Conservation (phyloP, 2,113 vertebrate species). For the Chlorodrepanis virens region DNA sequence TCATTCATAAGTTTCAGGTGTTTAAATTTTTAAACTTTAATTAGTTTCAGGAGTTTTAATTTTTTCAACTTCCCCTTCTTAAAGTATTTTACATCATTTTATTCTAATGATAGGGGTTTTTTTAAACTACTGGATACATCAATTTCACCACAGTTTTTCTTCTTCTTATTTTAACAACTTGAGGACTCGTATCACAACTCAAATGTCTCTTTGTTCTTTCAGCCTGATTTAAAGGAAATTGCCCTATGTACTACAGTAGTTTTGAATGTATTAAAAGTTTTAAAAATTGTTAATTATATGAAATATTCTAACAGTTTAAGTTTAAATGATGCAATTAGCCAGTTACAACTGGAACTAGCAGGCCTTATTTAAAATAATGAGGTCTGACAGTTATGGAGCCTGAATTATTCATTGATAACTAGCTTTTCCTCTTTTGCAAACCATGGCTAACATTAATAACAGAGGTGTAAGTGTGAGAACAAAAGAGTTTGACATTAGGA, state of each 20-base stretch:
- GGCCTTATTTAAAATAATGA: conserved; percentile 82
- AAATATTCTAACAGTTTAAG: conserved; percentile 74
- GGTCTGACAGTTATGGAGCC: conserved; percentile 79
- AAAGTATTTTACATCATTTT: conserved; percentile 9
- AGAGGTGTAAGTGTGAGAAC: conserved; percentile 78
- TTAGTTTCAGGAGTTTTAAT: background rate
- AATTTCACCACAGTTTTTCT: conserved; percentile 45
- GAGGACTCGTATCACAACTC: conserved; percentile 25
- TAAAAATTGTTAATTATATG: conserved; percentile 71
- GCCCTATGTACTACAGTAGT: conserved; percentile 70
- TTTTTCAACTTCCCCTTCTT: conserved; percentile 11
- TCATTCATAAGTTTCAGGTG: background rate
- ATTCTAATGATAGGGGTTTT: conserved; percentile 4
- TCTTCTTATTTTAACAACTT: conserved; percentile 45
- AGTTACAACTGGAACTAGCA: conserved; percentile 77
- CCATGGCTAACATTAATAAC: conserved; percentile 78
- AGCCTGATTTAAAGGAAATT: conserved; percentile 71
- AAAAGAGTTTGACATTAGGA: conserved; percentile 75
- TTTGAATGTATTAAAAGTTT: conserved; percentile 75
- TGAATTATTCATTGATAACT: conserved; percentile 84
- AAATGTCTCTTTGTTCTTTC: conserved; percentile 55
- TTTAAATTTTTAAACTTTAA: background rate
- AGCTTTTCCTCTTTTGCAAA: conserved; percentile 76
- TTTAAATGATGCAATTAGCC: conserved; percentile 80
- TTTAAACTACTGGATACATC: background rate